A percentile compares a stretch with the other conserved stretches of the same genome.
Evolutionary conservation across 1,140 invertebrate species (phyloP).

Genomic region (Bombus waltoni): DNA sequence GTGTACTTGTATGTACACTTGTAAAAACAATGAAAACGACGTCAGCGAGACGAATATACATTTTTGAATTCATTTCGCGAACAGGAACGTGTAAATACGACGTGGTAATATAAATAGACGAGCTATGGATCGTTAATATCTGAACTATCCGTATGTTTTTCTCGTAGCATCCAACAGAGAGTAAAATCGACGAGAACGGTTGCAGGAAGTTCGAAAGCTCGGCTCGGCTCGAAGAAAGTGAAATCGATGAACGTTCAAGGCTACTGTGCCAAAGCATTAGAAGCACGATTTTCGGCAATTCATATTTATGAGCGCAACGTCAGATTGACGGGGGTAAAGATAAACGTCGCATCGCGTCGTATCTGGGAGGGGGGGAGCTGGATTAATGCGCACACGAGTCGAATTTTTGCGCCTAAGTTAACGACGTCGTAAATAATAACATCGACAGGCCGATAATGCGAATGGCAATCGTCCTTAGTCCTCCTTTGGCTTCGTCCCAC

Average conservation of each 20-base stretch:
- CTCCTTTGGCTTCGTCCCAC: slow-evolving; percentile 36
- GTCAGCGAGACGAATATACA: too few relatives aligned
- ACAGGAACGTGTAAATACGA: too few relatives aligned
- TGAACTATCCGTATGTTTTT: not conserved
- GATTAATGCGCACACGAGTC: slow-evolving; percentile 46
- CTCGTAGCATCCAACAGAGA: not conserved
- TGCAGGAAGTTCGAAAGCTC: not conserved
- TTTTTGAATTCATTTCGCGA: too few relatives aligned
- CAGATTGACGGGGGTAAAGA: slow-evolving; percentile 33
- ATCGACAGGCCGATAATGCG: slow-evolving; percentile 67
- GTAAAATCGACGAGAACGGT: too few relatives aligned
- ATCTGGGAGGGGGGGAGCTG: not conserved
- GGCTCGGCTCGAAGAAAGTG: slow-evolving; percentile 24
- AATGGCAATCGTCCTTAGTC: slow-evolving; percentile 58
- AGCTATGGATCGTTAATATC: too few relatives aligned
- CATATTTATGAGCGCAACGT: slow-evolving; percentile 63
- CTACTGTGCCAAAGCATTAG: not conserved
- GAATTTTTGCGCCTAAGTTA: slow-evolving; percentile 52
- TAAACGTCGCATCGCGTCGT: slow-evolving; percentile 13
- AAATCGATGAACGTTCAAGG: slow-evolving; percentile 48
- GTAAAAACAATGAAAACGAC: too few relatives aligned
- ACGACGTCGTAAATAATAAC: slow-evolving; percentile 71
- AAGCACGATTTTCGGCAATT: slow-evolving; percentile 58
- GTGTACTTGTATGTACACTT: too few relatives aligned
- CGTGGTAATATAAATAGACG: too few relatives aligned